A percentile compares a stretch with the other conserved stretches of the same genome.
These are phyloP conservation scores for Irena cyanogastra DNA, from an alignment of 2,113 vertebrate genomes.

Conservation along the genomic window DNA sequence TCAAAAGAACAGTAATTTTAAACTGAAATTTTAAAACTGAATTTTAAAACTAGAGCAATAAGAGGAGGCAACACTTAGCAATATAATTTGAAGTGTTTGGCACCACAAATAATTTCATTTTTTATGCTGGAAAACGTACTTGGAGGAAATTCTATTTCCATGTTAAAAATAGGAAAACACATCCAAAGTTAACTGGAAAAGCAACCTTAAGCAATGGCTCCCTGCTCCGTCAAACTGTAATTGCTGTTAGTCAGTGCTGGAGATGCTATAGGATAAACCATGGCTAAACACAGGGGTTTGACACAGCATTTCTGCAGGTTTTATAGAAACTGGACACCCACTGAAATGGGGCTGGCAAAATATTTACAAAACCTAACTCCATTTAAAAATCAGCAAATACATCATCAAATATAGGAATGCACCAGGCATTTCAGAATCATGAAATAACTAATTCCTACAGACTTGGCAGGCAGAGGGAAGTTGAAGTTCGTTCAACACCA, in stretches of 20 bases:
- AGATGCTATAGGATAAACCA: neutral
- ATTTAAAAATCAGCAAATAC: conserved; percentile 22
- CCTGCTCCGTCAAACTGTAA: neutral
- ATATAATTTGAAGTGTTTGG: neutral
- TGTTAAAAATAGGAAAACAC: neutral
- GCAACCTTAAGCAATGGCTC: neutral
- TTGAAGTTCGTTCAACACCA: neutral
- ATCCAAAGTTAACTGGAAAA: neutral
- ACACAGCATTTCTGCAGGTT: neutral
- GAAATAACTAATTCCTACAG: neutral
- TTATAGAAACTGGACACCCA: conserved; percentile 12
- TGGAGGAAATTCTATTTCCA: neutral
- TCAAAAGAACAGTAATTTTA: neutral
- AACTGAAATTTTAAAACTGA: neutral
- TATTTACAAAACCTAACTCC: conserved; percentile 23
- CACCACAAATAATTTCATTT: neutral
- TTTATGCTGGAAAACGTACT: neutral
- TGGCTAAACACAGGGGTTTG: neutral
- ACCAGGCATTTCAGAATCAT: conserved; percentile 41
- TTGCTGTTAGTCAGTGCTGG: neutral
- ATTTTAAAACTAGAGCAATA: conserved; percentile 19
- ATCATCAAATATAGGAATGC: conserved; percentile 18
- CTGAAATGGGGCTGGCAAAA: conserved; percentile 19
- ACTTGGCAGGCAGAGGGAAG: neutral
- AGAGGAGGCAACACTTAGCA: conserved; percentile 22